Base-by-base conservation (phyloP, 1,140 invertebrate genomes). In the Stegodyphus mimosarum region DNA sequence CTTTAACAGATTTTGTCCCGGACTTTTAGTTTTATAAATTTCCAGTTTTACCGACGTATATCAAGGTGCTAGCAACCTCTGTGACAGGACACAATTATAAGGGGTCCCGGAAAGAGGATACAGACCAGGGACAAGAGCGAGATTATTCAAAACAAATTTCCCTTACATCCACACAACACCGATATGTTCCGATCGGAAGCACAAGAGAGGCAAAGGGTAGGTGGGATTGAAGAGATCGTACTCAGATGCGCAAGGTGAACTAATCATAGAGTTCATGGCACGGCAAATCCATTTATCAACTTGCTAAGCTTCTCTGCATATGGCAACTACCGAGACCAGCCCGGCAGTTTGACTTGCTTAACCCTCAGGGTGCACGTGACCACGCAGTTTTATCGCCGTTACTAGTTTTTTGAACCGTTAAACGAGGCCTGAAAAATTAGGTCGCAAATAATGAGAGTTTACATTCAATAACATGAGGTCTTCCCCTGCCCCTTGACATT, bases 201-300 rank as follows among this genome's bases (percentile, higher is more conserved):
- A 60, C 15, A 67, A 67, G 17, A 67, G 10, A n/a, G 64, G 64
- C 10, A n/a, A n/a, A 18, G 64, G 64, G 64, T 9, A 18, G 64
- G 64, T 2, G 55, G 0, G 55, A 60, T 9, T 5, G 1, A 10
- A 60, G 9, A 60, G 9, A 60, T 60, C 64, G 17, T 2, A 67
- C 9, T 15, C 10, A 67, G 76, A 78, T 66, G 55, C 64, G 69
- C 66, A 71, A 80, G 67, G 67, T 80, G 78, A 71, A 71, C 67
- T 81, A 81, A 81, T 73, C 79, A 72, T 33, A 81, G 79, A 55
- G 55, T 33, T 73, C 79, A 48, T 64, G 60, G 55, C 79, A 72
- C 64, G 60, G 17, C 79, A 53, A 52, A 55, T 73, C 70, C 79
- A 72, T 81, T 81, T 73, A 81, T 81, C 79, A 81, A 71, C 17